A percentile compares a stretch with the other conserved stretches of the same genome.
phyloP scores from a whole-genome alignment of 1,140 invertebrate genomes.

The Tetramorium parvispinum region DNA sequence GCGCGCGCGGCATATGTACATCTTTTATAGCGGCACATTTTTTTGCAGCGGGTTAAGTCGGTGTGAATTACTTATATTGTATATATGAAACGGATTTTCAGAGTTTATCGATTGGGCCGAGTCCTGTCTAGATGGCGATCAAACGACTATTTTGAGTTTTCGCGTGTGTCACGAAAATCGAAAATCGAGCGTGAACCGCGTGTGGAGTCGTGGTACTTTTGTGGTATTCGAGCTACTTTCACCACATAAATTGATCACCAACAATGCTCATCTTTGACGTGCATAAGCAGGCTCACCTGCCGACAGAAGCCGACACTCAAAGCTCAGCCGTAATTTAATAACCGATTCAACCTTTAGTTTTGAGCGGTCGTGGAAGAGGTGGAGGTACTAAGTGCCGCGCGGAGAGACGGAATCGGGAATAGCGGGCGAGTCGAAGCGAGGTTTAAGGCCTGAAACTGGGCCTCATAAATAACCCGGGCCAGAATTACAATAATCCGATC shows the following conservation, averaged over 20 bases:
- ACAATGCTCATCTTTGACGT: slow-evolving; percentile 64
- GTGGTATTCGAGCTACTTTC: neutral
- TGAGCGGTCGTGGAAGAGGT: slow-evolving; percentile 34
- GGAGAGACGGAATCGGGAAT: slow-evolving; percentile 60
- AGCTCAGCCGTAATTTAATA: slow-evolving; percentile 81
- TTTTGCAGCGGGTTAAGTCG: slow-evolving; percentile 9
- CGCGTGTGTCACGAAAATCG: slow-evolving; percentile 18
- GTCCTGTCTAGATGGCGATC: neutral
- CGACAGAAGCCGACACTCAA: slow-evolving; percentile 74
- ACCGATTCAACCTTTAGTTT: slow-evolving; percentile 78
- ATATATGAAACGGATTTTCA: neutral
- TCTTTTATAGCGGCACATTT: slow-evolving; percentile 47
- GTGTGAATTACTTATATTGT: neutral
- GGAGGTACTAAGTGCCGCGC: slow-evolving; percentile 38
- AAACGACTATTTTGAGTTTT: neutral
- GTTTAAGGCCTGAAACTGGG: slow-evolving; percentile 74
- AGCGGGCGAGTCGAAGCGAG: slow-evolving; percentile 65
- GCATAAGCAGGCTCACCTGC: slow-evolving; percentile 72
- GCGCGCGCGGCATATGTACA: neutral
- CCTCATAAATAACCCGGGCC: slow-evolving; percentile 79
- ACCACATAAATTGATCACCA: slow-evolving; percentile 64
- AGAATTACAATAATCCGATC: slow-evolving; percentile 84
- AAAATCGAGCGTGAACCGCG: slow-evolving; percentile 37
- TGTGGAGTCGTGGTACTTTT: slow-evolving; percentile 14
- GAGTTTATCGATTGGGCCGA: neutral